phyloP scores from a whole-genome alignment of 2,797 vertebrate genomes.

The Urosaurus nigricauda region DNA sequence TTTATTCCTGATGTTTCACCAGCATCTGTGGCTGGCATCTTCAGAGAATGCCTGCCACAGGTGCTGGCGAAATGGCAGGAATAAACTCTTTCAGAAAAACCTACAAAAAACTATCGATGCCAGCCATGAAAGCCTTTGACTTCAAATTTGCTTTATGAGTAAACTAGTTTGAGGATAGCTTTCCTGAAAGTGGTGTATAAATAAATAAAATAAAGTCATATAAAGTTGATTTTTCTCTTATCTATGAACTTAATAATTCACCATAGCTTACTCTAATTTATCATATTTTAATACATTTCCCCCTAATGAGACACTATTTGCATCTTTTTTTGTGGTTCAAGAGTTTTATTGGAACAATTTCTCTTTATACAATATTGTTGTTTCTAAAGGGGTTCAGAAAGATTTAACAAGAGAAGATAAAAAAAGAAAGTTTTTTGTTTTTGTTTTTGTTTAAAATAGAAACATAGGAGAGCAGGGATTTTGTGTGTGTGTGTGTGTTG shows the following conservation, averaged over 20 bases:
- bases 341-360: conserved; percentile 18
- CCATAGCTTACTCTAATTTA: background rate
- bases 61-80: too few species aligned
- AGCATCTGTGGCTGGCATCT: too few species aligned
- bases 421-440: background rate
- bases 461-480: background rate
- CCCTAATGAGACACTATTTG: background rate
- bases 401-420: background rate
- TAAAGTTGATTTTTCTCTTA: background rate
- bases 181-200: background rate
- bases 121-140: too few species aligned
- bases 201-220: background rate
- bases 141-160: background rate
- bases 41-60: too few species aligned
- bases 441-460: background rate
- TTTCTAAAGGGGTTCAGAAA: conserved; percentile 12
- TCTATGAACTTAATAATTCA: background rate
- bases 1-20: too few species aligned
- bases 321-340: conserved; percentile 7
- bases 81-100: too few species aligned
- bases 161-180: background rate
- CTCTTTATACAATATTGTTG: conserved; percentile 5
- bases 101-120: too few species aligned
- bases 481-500: too few species aligned
- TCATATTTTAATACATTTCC: background rate